Base-by-base conservation (phyloP, 1,140 invertebrate species). In the Drosophila bifasciata region DNA sequence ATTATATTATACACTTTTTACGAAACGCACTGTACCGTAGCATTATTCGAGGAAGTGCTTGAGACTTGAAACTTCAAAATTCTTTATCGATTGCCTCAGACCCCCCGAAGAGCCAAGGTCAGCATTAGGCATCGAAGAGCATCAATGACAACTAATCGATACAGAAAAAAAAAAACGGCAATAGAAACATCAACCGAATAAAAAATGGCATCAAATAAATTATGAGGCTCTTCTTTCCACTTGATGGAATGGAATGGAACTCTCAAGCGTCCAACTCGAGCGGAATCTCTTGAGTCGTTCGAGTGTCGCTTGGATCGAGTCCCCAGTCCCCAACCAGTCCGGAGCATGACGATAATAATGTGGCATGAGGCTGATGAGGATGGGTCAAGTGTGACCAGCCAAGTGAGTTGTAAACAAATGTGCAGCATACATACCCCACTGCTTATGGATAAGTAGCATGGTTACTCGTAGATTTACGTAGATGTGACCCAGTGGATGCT, bases 141-240 rank as follows among this genome's bases (percentile, higher is more conserved):
- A 77, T 67, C 76, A 85, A 80, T 70, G 83, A 61, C 77, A 88
- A 64, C 78, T 81, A 86, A 86, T 86, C 81, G 88, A 86, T 88
- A 72, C n/a, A n/a, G n/a, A n/a, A n/a, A n/a, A n/a, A n/a, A n/a
- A n/a, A 51, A 58, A 72, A 52, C 16, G 16, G 16, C 44, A 50
- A 13, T 39, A 36, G 36, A 50, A 39, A 21, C 21, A 68, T 64
- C 62, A 49, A 21, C 32, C 11, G 48, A 28, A 48, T 4, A 36
- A 32, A 32, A 13, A 36, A 63, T 49, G 40, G 43, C 28, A 25
- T 43, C 61, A 45, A 66, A 67, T 67, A 67, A 53, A 53, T 53
- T 66, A 68, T 68, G 64, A 16, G 56, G 50, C 59, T 61, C 58
- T 56, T 56, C 28, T 16, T 40, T 28, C 8, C 46, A 32, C 48